Percentiles rank a stretch among this genome's conserved stretches.
phyloP scores from a whole-genome alignment of 1,140 invertebrate genomes.

The Homarus americanus region DNA sequence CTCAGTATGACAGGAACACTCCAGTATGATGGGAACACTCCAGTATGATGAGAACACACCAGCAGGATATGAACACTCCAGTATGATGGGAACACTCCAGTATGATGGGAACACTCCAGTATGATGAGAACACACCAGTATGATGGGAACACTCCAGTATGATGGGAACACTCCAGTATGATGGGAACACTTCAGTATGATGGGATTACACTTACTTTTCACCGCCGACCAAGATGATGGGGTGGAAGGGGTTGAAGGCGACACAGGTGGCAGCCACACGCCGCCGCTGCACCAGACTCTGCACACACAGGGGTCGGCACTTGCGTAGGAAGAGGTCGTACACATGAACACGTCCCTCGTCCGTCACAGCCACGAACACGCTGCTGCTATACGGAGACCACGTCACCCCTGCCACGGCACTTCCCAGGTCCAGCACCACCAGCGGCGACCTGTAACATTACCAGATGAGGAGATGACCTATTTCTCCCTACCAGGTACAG shows the following conservation, averaged over 20 bases:
- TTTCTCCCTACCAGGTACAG: too few species aligned
- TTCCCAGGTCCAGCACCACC: slow-evolving; percentile 47
- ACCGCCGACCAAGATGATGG: slow-evolving; percentile 52
- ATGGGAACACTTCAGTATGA: not conserved
- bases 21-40: too few species aligned
- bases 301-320: slow-evolving; percentile 35
- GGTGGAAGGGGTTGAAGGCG: slow-evolving; percentile 34
- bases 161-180: too few species aligned
- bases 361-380: slow-evolving; percentile 44
- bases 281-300: slow-evolving; percentile 40
- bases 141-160: too few species aligned
- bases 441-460: slow-evolving; percentile 22
- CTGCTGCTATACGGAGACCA: slow-evolving; percentile 57
- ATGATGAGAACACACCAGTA: too few species aligned
- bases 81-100: too few species aligned
- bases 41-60: too few species aligned
- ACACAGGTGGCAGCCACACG: slow-evolving; percentile 22
- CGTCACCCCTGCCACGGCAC: slow-evolving; percentile 27
- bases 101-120: too few species aligned
- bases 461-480: too few species aligned
- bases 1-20: too few species aligned
- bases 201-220: slow-evolving; percentile 29
- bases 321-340: slow-evolving; percentile 58
- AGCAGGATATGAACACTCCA: too few species aligned
- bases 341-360: slow-evolving; percentile 57